A percentile compares a stretch with the other conserved stretches of the same genome.
Evolutionary conservation across 2,888 invertebrate genomes (phyloP).

Genomic region (Tuberolachnus salignus): DNA sequence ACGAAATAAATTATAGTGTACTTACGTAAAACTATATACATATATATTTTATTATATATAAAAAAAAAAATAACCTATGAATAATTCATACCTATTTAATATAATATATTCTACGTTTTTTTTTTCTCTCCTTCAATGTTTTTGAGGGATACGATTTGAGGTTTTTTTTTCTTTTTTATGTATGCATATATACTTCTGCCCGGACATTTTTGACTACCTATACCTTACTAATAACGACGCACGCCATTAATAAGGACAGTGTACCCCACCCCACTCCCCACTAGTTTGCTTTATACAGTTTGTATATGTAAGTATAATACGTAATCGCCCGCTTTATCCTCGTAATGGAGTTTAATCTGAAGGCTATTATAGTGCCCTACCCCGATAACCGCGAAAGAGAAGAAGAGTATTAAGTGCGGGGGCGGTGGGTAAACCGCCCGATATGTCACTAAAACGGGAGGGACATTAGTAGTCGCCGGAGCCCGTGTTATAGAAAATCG

Average conservation of each 20-base stretch:
- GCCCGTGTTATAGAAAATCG: neutral
- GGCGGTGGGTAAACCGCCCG: neutral
- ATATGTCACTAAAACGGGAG: neutral
- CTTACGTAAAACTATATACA: too few relatives aligned
- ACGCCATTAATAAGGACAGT: neutral
- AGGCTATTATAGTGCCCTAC: neutral
- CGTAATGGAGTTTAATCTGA: conserved; percentile 17
- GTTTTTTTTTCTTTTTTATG: too few relatives aligned
- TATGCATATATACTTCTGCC: too few relatives aligned
- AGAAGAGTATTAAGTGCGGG: too few relatives aligned
- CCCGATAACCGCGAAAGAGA: neutral
- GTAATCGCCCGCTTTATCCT: neutral
- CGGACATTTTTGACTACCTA: too few relatives aligned
- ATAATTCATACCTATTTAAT: too few relatives aligned
- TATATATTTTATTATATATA: neutral
- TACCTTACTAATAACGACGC: neutral
- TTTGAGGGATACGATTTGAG: too few relatives aligned
- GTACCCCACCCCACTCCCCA: too few relatives aligned
- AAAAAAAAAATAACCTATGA: too few relatives aligned
- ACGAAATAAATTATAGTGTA: neutral
- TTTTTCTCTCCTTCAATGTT: too few relatives aligned
- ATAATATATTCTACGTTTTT: too few relatives aligned
- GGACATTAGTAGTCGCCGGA: neutral
- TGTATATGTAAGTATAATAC: conserved; percentile 8
- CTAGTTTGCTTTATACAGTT: neutral